A percentile compares a stretch with the other conserved stretches of the same genome.
Evolutionary conservation across 2,113 vertebrate species (phyloP).

Genomic region (Tragelaphus strepsiceros): DNA sequence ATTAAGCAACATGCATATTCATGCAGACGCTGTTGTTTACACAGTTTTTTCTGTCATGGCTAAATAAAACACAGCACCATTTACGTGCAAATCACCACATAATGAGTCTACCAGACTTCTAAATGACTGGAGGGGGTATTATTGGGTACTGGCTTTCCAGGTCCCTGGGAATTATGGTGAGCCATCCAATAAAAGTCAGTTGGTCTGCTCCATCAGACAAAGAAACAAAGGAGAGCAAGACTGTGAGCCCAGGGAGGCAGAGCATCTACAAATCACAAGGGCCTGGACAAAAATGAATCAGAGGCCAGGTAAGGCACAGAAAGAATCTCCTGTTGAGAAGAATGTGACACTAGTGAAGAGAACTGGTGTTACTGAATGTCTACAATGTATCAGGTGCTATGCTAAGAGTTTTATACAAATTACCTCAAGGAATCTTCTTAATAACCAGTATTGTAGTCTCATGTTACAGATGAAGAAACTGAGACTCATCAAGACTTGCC

Average conservation of each 20-base stretch:
- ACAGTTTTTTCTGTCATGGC: constrained; percentile 67
- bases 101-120: not conserved
- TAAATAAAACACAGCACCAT: constrained; percentile 74
- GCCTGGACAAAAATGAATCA: not conserved
- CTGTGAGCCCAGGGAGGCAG: not conserved
- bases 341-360: not conserved
- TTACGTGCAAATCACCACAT: constrained; percentile 11
- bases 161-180: not conserved
- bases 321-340: not conserved
- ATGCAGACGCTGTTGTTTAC: constrained; percentile 68
- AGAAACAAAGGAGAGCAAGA: not conserved
- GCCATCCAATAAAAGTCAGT: not conserved
- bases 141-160: not conserved
- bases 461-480: constrained; percentile 1
- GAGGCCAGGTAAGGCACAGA: not conserved
- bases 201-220: not conserved
- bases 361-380: not conserved
- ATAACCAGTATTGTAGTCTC: not conserved
- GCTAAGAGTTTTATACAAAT: not conserved
- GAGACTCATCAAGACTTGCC: not conserved
- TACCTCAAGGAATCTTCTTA: not conserved
- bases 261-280: not conserved
- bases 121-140: not conserved
- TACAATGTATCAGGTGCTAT: not conserved
- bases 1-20: constrained; percentile 74